Base-by-base conservation (phyloP, 2,888 invertebrate species). In the Cosmorhoe ocellata region DNA sequence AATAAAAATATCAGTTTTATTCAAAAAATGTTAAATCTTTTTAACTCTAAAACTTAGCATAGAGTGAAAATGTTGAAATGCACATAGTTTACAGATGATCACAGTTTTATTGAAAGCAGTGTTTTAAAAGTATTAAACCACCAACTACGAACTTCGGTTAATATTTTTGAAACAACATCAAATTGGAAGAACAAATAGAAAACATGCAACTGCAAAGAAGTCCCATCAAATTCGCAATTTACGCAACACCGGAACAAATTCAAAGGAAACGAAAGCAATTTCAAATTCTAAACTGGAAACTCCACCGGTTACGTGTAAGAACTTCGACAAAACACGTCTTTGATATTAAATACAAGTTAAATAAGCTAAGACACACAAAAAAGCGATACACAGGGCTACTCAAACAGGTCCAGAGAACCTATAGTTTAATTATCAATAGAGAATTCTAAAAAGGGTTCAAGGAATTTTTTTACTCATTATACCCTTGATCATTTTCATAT, bases 281-380 rank as follows among this genome's bases (percentile, higher is more conserved):
- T 69, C 68, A 70, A 80, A 84, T 78, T 83, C 74, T 66, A 63
- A 84, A 84, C 79, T 81, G 74, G 60, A 72, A 69, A 66, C 73
- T 78, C 65, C 64, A 61, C 64, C 65, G 67, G 67, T 67, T 75
- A 74, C 72, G 68, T 68, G 68, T 40, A 61, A 58, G 61, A 81
- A 84, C 70, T 85, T 77, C 63, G 50, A 59, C 69, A 75, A 81
- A 84, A 85, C 84, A 82, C 81, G 84, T 84, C 72, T 67, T 74
- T 71, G 66, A 84, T 85, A 86, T 88, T 84, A 84, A 83, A 87
- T 82, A 85, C 80, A 83, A 86, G 79, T 83, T 77, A 81, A 79
- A 83, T 82, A 80, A 22, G 11, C 39, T 28, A 7, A 33, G 39
- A 33, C 7, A 39, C 13, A 28, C n/a, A 10, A 14, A 38, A 12